phyloP scores from a whole-genome alignment of 1,140 invertebrate genomes.

The Marisa cornuarietis region DNA sequence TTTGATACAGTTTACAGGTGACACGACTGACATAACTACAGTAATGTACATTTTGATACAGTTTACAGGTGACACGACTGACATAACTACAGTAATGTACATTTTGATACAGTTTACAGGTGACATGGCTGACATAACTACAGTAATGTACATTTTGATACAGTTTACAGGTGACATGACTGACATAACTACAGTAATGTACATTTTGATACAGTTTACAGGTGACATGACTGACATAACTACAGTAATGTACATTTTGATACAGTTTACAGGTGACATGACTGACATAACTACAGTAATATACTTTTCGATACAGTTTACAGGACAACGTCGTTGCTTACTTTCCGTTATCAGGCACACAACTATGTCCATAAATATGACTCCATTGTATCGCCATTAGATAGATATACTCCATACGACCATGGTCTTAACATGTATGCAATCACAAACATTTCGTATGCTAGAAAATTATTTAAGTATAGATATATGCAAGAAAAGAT shows the following conservation, averaged over 20 bases:
- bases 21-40: neutral
- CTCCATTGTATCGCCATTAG: too few relatives aligned
- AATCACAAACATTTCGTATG: too few relatives aligned
- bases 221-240: neutral
- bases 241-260: constrained; percentile 2
- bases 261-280: neutral
- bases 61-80: neutral
- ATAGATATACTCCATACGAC: too few relatives aligned
- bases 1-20: neutral
- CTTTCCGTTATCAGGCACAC: too few relatives aligned
- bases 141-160: constrained; percentile 9
- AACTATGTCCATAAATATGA: too few relatives aligned
- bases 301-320: too few relatives aligned
- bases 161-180: neutral
- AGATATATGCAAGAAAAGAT: too few relatives aligned
- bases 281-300: neutral
- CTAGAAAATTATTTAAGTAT: too few relatives aligned
- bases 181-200: neutral
- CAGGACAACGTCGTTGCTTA: too few relatives aligned
- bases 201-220: constrained; percentile 1
- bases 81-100: neutral
- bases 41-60: constrained; percentile 10
- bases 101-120: neutral
- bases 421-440: too few relatives aligned
- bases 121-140: neutral